phyloP scores from a whole-genome alignment of 2,888 invertebrate genomes.

The Rhamnusium bicolor region DNA sequence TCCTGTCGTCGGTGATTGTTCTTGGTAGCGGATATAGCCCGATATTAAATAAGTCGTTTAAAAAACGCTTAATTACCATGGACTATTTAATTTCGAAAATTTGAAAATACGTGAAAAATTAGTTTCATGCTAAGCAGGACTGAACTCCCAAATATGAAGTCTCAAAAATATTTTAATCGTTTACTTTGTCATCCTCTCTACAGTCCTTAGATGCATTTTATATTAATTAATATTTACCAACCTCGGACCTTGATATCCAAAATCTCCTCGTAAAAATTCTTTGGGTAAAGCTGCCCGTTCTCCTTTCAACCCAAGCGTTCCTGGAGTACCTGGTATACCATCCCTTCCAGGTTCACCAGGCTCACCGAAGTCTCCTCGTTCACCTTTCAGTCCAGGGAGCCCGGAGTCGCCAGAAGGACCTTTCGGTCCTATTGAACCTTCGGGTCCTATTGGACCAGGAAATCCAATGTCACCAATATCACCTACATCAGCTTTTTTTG shows the following conservation, averaged over 20 bases:
- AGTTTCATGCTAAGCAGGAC: too few relatives aligned
- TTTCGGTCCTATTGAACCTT: conserved; percentile 56
- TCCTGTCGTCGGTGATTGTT: too few relatives aligned
- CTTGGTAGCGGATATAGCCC: too few relatives aligned
- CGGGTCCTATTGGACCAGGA: conserved; percentile 73
- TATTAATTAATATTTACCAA: conserved; percentile 54
- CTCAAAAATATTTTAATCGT: too few relatives aligned
- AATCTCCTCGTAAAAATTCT: conserved; percentile 72
- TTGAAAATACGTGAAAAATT: too few relatives aligned
- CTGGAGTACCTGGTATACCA: conserved; percentile 70
- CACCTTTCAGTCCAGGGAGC: conserved; percentile 71
- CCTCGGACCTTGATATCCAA: conserved; percentile 69
- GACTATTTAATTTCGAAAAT: too few relatives aligned
- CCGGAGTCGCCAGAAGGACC: conserved; percentile 53
- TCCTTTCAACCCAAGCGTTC: conserved; percentile 74
- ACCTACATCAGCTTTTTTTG: conserved; percentile 60
- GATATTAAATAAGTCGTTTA: too few relatives aligned
- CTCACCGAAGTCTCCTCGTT: conserved; percentile 67
- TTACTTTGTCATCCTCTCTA: too few relatives aligned
- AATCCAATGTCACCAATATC: conserved; percentile 73
- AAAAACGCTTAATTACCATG: too few relatives aligned
- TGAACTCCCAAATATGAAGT: too few relatives aligned
- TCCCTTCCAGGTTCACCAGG: conserved; percentile 64
- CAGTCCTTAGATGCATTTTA: too few relatives aligned
- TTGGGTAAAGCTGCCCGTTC: conserved; percentile 73